These are phyloP conservation scores for Aphelenchoides fujianensis DNA, from an alignment of 1,140 invertebrate genomes.

Conservation along the genomic window DNA sequence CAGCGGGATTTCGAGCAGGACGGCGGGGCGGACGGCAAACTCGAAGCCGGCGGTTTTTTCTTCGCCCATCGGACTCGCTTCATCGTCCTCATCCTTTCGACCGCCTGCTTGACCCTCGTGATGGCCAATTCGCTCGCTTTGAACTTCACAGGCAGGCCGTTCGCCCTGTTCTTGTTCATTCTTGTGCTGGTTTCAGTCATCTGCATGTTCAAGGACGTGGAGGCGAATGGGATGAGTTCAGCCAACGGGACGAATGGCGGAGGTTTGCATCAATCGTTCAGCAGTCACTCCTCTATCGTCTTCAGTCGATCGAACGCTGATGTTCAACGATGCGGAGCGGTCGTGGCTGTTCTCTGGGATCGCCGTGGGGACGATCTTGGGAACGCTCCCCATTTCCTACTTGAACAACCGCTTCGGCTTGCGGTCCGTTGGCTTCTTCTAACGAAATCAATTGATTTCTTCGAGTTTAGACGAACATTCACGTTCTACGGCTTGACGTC, in stretches of 20 bases:
- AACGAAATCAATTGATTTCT: conserved; percentile 25
- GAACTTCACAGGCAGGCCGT: conserved; percentile 40
- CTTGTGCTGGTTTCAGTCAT: no score
- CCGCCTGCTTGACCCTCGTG: conserved; percentile 27
- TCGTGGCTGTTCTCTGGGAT: conserved; percentile 40
- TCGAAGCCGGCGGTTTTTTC: neutral
- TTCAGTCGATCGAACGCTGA: conserved; percentile 13
- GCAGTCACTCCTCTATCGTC: neutral
- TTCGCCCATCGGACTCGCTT: conserved; percentile 23
- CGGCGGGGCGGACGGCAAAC: neutral
- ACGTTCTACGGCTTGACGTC: conserved; percentile 4
- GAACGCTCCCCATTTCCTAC: conserved; percentile 38
- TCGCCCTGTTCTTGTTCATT: no score
- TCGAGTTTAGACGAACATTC: conserved; percentile 13
- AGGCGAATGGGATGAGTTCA: neutral
- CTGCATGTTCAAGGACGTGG: conserved; percentile 32
- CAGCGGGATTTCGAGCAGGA: neutral
- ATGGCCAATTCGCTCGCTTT: conserved; percentile 31
- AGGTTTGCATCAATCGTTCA: neutral
- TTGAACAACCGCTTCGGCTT: conserved; percentile 36
- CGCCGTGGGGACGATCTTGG: conserved; percentile 38
- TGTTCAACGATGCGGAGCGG: conserved; percentile 17
- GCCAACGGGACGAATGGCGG: neutral
- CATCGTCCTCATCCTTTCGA: conserved; percentile 28
- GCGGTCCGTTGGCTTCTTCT: conserved; percentile 23